Conservation (phyloP, 2,888 invertebrate genomes). For the Eutolmus rufibarbis region DNA sequence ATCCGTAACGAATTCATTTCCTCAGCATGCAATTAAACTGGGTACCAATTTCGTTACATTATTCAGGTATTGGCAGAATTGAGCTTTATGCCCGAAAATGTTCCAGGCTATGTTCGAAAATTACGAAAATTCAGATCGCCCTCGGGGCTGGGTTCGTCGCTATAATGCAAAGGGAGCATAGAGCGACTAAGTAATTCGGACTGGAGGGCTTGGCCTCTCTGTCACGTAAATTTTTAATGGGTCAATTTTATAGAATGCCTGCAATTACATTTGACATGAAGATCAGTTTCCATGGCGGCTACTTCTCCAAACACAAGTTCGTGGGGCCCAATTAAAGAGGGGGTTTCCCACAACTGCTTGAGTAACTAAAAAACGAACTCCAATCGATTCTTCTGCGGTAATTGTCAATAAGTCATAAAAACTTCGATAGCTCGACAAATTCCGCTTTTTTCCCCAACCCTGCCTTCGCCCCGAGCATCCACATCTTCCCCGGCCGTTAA, state of each 20-base stretch:
- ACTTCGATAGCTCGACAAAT: background rate
- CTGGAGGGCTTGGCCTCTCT: background rate
- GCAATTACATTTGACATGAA: background rate
- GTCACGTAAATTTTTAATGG: background rate
- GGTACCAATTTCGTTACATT: background rate
- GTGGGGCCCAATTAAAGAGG: background rate
- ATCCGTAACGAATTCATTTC: background rate
- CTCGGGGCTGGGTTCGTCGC: background rate
- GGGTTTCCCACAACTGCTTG: background rate
- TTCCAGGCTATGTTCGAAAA: background rate
- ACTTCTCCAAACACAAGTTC: background rate
- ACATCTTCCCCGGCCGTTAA: background rate
- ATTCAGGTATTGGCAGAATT: background rate
- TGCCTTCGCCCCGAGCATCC: background rate
- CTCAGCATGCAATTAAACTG: background rate
- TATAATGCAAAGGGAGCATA: background rate
- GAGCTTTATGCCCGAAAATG: background rate
- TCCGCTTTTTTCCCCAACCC: background rate
- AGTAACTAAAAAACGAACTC: background rate
- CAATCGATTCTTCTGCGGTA: background rate
- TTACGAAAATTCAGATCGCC: background rate
- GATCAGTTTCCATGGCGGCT: background rate
- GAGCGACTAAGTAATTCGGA: background rate
- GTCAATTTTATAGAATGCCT: background rate
- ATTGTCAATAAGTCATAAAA: background rate